Conservation (phyloP, 2,888 invertebrate genomes). For the Ormyrus nitidulus region DNA sequence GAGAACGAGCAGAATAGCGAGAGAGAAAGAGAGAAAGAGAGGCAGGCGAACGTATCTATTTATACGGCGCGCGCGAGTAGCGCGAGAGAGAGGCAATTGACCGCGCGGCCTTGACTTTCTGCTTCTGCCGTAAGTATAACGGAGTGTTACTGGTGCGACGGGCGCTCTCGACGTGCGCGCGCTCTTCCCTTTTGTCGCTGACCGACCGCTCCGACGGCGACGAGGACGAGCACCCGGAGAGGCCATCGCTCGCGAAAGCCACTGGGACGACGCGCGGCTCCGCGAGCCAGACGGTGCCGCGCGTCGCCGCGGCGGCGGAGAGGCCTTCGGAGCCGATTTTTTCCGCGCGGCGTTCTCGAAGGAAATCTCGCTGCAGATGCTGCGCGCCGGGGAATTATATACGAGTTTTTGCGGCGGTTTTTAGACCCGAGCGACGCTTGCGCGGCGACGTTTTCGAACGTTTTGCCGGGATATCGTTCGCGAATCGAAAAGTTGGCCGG, state of each 20-base stretch:
- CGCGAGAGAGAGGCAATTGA: conserved; percentile 69
- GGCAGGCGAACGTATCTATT: conserved; percentile 63
- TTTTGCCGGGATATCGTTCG: too few relatives aligned
- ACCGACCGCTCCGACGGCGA: too few relatives aligned
- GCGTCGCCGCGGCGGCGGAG: too few relatives aligned
- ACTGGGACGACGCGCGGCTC: neutral
- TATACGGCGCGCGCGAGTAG: conserved; percentile 65
- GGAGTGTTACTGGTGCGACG: conserved; percentile 27
- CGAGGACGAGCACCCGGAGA: too few relatives aligned
- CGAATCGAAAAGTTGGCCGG: too few relatives aligned
- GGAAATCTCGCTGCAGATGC: too few relatives aligned
- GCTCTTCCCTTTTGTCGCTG: conserved; percentile 24
- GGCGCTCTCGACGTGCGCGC: neutral
- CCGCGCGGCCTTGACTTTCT: conserved; percentile 73
- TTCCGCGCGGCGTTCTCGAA: too few relatives aligned
- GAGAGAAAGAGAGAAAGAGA: conserved; percentile 5
- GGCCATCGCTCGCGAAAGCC: neutral
- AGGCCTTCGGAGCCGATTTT: too few relatives aligned
- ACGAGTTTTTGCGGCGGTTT: too few relatives aligned
- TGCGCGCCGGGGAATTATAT: too few relatives aligned
- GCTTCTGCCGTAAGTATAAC: conserved; percentile 56
- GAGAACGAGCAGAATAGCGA: neutral
- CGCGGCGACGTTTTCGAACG: too few relatives aligned
- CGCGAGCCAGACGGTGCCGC: neutral
- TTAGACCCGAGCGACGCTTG: too few relatives aligned